Percentiles rank a stretch among this genome's conserved stretches.
These are phyloP conservation scores for Thymallus thymallus DNA, from an alignment of 2,113 vertebrate genomes.

Conservation along the genomic window DNA sequence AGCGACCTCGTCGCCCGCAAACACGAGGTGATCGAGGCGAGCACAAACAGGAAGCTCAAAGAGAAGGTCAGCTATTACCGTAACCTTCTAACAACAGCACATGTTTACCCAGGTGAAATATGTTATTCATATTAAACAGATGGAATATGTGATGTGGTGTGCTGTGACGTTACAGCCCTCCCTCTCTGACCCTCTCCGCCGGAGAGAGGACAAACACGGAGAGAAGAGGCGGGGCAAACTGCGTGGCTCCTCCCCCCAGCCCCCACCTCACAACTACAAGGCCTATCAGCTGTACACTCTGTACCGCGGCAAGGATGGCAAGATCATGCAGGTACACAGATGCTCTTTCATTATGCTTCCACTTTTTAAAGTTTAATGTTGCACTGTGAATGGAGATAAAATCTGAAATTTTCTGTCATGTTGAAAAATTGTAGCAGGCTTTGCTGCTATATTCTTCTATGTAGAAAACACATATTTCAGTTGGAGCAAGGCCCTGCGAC, in stretches of 20 bases:
- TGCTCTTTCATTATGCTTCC: not conserved
- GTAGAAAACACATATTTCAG: not conserved
- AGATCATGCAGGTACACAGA: constrained; percentile 91
- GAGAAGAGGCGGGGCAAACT: constrained; percentile 74
- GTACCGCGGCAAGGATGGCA: constrained; percentile 89
- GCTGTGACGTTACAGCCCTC: constrained; percentile 75
- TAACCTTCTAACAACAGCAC: not conserved
- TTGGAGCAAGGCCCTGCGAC: not conserved
- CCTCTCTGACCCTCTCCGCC: constrained; percentile 82
- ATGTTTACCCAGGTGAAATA: not conserved
- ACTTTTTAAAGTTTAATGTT: not conserved
- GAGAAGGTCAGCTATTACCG: constrained; percentile 77
- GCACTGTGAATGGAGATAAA: no score
- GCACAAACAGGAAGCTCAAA: constrained; percentile 75
- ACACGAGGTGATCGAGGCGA: constrained; percentile 64
- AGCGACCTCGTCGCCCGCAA: constrained; percentile 74
- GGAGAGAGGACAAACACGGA: constrained; percentile 75
- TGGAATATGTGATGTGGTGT: not conserved
- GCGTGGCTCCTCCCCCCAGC: constrained; percentile 64
- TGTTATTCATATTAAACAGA: not conserved
- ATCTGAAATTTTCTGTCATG: not conserved
- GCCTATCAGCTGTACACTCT: constrained; percentile 96
- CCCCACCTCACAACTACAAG: constrained; percentile 87
- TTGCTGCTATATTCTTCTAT: not conserved
- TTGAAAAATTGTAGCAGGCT: not conserved